Evolutionary conservation across 2,888 invertebrate genomes (phyloP).

Genomic region (Perithous albicinctus): DNA sequence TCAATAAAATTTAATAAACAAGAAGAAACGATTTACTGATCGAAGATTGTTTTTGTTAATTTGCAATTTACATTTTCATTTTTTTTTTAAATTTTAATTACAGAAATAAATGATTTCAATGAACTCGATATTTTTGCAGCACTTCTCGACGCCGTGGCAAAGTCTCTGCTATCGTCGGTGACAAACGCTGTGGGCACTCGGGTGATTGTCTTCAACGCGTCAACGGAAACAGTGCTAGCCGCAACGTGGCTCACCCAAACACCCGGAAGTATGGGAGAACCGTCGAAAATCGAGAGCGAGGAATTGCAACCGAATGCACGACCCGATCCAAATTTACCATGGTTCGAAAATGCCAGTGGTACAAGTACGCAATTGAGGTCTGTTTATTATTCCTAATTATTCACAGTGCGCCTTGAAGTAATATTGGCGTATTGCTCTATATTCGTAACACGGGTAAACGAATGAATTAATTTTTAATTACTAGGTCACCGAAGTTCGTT

Average conservation of each 20-base stretch:
- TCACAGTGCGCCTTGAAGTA: too few relatives aligned
- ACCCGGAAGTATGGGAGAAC: slow-evolving; percentile 84
- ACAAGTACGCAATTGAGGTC: slow-evolving; percentile 87
- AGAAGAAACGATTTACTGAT: too few relatives aligned
- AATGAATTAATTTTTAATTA: slow-evolving; percentile 36
- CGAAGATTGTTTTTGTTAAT: too few relatives aligned
- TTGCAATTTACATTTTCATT: background rate
- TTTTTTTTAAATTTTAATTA: background rate
- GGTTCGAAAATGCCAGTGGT: slow-evolving; percentile 89
- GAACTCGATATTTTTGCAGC: slow-evolving; percentile 84
- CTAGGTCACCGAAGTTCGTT: slow-evolving; percentile 89
- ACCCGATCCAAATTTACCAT: slow-evolving; percentile 90
- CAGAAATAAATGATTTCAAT: background rate
- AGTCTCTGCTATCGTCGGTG: slow-evolving; percentile 89
- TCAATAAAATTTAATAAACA: too few relatives aligned
- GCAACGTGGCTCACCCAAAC: slow-evolving; percentile 87
- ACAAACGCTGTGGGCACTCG: slow-evolving; percentile 87
- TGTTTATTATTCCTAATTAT: slow-evolving; percentile 9
- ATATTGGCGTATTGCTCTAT: background rate
- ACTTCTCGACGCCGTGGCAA: slow-evolving; percentile 90
- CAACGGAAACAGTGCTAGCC: slow-evolving; percentile 87
- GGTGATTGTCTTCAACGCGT: slow-evolving; percentile 88
- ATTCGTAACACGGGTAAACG: background rate
- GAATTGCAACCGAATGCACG: slow-evolving; percentile 87
- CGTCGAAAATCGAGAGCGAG: slow-evolving; percentile 84